A percentile compares a stretch with the other conserved stretches of the same genome.
These are phyloP conservation scores for Crotalus tigris DNA, from an alignment of 2,113 vertebrate species.

Conservation along the genomic window DNA sequence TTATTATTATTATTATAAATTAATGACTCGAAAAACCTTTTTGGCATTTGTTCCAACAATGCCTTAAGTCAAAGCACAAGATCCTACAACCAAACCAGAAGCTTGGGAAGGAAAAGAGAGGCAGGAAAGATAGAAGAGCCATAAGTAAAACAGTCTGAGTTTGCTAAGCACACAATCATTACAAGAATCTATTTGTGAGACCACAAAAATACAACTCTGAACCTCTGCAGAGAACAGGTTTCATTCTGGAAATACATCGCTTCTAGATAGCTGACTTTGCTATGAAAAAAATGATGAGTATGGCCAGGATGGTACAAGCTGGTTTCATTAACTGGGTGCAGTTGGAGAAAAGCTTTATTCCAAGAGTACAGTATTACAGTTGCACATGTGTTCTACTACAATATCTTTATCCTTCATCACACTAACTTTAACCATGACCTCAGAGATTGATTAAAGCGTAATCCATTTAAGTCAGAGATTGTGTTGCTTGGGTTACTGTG, in stretches of 20 bases:
- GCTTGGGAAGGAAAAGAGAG: not conserved
- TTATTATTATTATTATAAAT: too few species aligned
- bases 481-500: not conserved
- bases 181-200: rapidly evolving
- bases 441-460: not conserved
- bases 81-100: not conserved
- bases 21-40: not conserved
- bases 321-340: rapidly evolving
- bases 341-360: not conserved
- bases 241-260: constrained; percentile 25
- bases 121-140: rapidly evolving
- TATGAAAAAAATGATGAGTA: rapidly evolving
- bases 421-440: not conserved
- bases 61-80: not conserved
- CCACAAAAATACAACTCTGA: rapidly evolving
- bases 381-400: not conserved
- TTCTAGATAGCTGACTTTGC: not conserved
- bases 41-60: constrained; percentile 14
- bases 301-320: rapidly evolving
- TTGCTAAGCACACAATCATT: not conserved
- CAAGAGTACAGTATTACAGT: not conserved
- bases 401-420: not conserved
- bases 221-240: not conserved
- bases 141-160: rapidly evolving
- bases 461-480: not conserved